Evolutionary conservation across 2,113 vertebrate species (phyloP), one percentile per base, ranked within the genome.

Genomic region (Cercopithecus mona): DNA sequence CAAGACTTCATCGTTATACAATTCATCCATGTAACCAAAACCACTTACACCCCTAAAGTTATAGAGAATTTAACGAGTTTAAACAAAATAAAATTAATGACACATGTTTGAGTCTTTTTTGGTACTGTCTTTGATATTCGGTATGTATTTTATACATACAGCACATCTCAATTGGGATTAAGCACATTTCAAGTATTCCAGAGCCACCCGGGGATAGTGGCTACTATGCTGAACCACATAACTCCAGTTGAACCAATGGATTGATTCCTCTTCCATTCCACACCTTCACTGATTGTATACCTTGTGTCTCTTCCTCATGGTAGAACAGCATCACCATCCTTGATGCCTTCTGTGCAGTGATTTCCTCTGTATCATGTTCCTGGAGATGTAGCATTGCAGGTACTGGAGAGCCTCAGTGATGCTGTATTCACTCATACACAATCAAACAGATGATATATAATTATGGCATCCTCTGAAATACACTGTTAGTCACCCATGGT

Each of bases 181-280:
- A 57, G 17, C 32, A 52, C 0, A 2, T 16, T n/a, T 4, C 22
- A 2, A 12, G 12, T 40, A 0, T 3, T 13, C 11, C 1, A 25
- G 16, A 38, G 18, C 7, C 59, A n/a, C 30, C 0, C 1, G 3
- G 25, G 2, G 10, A 17, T 5, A 17, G 8, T 4, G 20, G 61
- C 1, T 5, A 3, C 50, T 0, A 0, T 0, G 22, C 0, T 11
- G 30, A 38, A 2, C 22, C 2, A 7, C 9, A 1, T 3, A 25
- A 0, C 6, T 43, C 22, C 5, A 0, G 50, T 7, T 40, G 45
- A 57, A 35, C 40, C 40, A 16, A 4, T 12, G 12, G 16, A 35
- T 61, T 4, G 7, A 3, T 7, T 48, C 12, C 6, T 2, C 38
- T 18, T 55, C 45, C n/a, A 8, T 52, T 30, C 32, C 18, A 1